Conservation (phyloP, 2,113 vertebrate genomes). For the Caranx ignobilis region DNA sequence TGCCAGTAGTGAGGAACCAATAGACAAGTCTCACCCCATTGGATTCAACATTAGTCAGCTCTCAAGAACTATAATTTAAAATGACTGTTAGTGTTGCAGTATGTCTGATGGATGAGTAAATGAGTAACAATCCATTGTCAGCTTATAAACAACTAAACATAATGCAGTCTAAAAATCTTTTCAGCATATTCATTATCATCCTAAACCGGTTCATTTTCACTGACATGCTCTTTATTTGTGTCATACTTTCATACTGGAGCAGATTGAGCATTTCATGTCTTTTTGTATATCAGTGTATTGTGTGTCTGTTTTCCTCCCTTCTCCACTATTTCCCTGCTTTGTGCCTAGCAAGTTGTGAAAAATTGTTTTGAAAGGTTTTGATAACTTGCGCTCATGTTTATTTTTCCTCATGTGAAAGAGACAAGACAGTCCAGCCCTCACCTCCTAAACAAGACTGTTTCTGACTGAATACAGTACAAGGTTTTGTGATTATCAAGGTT, state of each 20-base stretch:
- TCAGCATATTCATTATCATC: too few species aligned
- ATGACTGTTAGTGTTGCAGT: neutral
- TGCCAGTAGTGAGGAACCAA: neutral
- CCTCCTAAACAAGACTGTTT: neutral
- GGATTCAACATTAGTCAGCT: neutral
- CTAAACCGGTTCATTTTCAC: neutral
- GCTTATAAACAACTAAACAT: neutral
- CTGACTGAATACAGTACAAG: constrained; percentile 14
- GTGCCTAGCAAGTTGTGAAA: neutral
- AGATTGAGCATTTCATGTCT: neutral
- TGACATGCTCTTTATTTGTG: neutral
- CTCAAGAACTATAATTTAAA: neutral
- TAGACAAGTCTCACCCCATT: neutral
- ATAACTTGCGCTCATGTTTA: neutral
- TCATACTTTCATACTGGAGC: neutral
- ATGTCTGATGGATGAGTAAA: neutral
- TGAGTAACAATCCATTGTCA: neutral
- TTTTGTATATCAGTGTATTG: neutral
- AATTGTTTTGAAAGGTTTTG: constrained; percentile 18
- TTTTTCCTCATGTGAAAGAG: constrained; percentile 3
- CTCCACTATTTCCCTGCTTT: neutral
- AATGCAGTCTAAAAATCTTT: neutral
- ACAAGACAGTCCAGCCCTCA: neutral
- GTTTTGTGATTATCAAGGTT: constrained; percentile 3
- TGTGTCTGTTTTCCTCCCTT: neutral